phyloP scores from a whole-genome alignment of 2,888 invertebrate genomes.

The Diarsia dahlii region DNA sequence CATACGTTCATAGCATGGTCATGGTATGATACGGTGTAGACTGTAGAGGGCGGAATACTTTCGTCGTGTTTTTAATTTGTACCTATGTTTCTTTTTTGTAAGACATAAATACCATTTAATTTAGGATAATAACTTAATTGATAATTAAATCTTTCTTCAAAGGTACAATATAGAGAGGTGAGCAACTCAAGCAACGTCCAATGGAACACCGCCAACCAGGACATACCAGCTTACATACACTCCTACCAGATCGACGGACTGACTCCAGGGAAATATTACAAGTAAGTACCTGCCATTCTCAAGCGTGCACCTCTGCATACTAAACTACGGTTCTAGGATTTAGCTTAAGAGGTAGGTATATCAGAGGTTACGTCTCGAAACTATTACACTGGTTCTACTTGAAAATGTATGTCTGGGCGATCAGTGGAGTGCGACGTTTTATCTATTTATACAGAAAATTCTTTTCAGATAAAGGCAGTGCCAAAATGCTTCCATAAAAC shows the following conservation, averaged over 20 bases:
- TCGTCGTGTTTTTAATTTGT: no score
- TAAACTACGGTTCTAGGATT: constrained; percentile 8
- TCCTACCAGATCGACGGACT: constrained; percentile 95
- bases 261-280: constrained; percentile 93
- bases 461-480: background rate
- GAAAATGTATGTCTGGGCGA: background rate
- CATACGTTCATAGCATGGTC: no score
- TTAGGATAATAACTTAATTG: background rate
- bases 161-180: constrained; percentile 88
- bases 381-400: background rate
- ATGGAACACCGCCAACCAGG: constrained; percentile 96
- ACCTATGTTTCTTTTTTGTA: no score
- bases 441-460: background rate
- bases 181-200: constrained; percentile 79
- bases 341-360: background rate
- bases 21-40: no score
- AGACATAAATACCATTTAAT: background rate
- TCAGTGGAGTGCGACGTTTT: background rate
- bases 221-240: constrained; percentile 94
- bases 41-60: no score
- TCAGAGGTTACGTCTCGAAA: constrained; percentile 1
- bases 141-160: constrained; percentile 12
- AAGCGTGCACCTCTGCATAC: constrained; percentile 15
- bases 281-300: constrained; percentile 82
- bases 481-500: background rate